Conservation (phyloP, 2,888 invertebrate genomes). For the Lutraria lutraria region DNA sequence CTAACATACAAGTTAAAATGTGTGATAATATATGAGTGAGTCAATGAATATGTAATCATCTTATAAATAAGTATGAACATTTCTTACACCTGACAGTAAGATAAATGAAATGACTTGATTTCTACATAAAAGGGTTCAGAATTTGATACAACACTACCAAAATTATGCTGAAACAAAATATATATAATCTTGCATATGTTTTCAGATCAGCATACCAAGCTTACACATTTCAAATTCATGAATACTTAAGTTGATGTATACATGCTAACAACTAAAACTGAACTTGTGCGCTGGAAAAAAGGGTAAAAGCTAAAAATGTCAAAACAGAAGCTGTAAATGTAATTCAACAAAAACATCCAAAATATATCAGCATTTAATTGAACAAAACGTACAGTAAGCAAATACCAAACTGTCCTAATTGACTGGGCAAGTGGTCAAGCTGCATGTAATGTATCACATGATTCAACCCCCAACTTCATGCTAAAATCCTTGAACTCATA, state of each 20-base stretch:
- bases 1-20: background rate
- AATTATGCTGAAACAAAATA: background rate
- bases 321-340: background rate
- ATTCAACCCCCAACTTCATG: no score
- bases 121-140: background rate
- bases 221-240: background rate
- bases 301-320: background rate
- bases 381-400: slow-evolving; percentile 8
- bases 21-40: background rate
- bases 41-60: background rate
- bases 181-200: background rate
- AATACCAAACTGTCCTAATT: background rate
- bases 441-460: no score
- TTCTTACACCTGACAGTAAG: background rate
- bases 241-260: background rate
- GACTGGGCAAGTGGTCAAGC: no score
- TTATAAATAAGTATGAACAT: background rate
- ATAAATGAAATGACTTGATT: background rate
- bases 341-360: background rate
- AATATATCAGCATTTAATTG: background rate
- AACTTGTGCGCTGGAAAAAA: slow-evolving; percentile 16
- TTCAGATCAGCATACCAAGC: background rate
- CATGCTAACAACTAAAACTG: slow-evolving; percentile 5
- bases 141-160: background rate
- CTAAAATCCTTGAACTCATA: no score